These are phyloP conservation scores for Kradibia gibbosae DNA, from an alignment of 1,140 invertebrate genomes.

Conservation along the genomic window DNA sequence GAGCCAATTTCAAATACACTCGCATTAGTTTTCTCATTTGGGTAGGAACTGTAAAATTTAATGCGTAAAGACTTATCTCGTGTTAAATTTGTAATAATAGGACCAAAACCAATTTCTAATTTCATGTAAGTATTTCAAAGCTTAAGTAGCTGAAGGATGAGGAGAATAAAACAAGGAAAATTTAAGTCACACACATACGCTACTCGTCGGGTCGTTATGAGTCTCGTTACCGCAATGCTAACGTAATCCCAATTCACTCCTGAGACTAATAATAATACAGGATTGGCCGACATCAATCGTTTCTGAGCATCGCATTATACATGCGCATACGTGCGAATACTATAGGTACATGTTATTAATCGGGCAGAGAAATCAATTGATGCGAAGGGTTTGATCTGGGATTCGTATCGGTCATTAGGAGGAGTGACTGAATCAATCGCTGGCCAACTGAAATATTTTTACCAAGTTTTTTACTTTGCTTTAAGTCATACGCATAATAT, in stretches of 20 bases:
- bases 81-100: too few species aligned
- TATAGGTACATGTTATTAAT: conserved; percentile 23
- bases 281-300: conserved; percentile 29
- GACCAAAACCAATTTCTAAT: neutral
- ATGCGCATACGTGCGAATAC: too few species aligned
- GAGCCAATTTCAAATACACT: too few species aligned
- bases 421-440: neutral
- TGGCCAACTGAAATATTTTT: neutral
- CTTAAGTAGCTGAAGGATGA: neutral
- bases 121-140: neutral
- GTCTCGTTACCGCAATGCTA: conserved; percentile 31
- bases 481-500: neutral
- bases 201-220: conserved; percentile 9
- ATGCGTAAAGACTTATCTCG: too few species aligned
- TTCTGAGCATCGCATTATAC: neutral
- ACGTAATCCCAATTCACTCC: conserved; percentile 28
- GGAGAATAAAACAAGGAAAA: conserved; percentile 4
- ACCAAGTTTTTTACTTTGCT: neutral
- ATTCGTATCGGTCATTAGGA: neutral
- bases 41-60: too few species aligned
- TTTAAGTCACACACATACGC: conserved; percentile 9
- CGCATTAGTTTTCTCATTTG: too few species aligned
- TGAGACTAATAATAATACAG: conserved; percentile 31
- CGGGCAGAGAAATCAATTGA: conserved; percentile 15
- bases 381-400: neutral